Evolutionary conservation across 2,113 vertebrate species (phyloP).

Genomic region (Cyrtonyx montezumae): DNA sequence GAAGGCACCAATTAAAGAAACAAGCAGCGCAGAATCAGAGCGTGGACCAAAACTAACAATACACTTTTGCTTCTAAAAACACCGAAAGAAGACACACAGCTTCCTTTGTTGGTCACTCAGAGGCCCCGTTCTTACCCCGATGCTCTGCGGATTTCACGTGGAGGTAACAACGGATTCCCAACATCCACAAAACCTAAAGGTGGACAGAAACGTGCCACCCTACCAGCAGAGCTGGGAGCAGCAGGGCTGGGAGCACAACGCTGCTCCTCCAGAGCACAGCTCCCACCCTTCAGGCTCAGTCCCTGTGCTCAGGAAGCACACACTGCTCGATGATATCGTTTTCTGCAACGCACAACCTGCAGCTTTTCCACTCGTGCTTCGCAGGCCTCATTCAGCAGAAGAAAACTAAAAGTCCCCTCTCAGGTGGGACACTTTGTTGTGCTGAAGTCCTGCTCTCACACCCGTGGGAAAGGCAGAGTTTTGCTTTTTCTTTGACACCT

Average conservation of each 20-base stretch:
- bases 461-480: neutral
- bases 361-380: neutral
- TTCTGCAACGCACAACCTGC: neutral
- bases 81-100: neutral
- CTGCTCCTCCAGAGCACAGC: neutral
- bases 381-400: neutral
- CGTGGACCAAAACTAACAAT: neutral
- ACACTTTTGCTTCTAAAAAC: constrained; percentile 11
- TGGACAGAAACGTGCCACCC: neutral
- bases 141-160: no score
- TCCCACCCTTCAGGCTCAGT: neutral
- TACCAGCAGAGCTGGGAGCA: no score
- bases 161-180: neutral
- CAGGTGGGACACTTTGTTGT: no score
- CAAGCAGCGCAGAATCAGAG: neutral
- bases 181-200: neutral
- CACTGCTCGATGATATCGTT: neutral
- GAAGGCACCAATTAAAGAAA: neutral
- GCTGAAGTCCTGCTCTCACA: no score
- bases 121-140: constrained; percentile 28
- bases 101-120: constrained; percentile 9
- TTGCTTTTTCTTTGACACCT: neutral
- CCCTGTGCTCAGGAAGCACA: neutral
- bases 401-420: neutral
- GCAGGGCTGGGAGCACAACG: neutral